Conservation (phyloP, 2,888 invertebrate genomes). For the Taphrorychus bicolor region DNA sequence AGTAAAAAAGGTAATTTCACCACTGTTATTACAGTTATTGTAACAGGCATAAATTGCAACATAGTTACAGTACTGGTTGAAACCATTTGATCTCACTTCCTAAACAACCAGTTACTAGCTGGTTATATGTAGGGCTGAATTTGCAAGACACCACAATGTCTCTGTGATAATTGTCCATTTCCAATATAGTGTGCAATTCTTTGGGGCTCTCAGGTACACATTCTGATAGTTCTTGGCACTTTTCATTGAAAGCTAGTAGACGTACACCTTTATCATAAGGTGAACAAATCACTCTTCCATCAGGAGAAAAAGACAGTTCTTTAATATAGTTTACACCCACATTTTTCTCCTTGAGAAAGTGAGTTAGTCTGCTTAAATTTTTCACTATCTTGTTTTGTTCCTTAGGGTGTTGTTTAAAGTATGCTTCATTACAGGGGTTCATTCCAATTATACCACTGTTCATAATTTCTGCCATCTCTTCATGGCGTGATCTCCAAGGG, state of each 20-base stretch:
- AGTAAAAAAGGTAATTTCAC: too few species aligned
- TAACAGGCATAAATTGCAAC: too few species aligned
- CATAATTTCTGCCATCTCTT: conserved; percentile 53
- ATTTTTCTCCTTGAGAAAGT: conserved; percentile 85
- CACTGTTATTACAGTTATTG: too few species aligned
- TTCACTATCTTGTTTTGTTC: conserved; percentile 65
- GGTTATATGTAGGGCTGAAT: conserved; percentile 86
- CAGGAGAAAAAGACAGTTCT: conserved; percentile 88
- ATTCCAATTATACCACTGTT: conserved; percentile 56
- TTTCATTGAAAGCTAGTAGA: conserved; percentile 79
- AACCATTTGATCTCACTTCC: conserved; percentile 90
- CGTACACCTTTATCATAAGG: conserved; percentile 88
- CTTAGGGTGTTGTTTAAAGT: conserved; percentile 49
- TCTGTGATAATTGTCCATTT: conserved; percentile 75
- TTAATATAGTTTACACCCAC: conserved; percentile 92
- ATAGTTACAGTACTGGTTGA: conserved; percentile 66
- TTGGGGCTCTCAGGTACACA: conserved; percentile 64
- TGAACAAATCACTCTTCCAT: conserved; percentile 89
- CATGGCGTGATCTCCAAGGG: conserved; percentile 1
- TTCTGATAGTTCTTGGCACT: conserved; percentile 80
- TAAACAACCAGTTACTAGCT: conserved; percentile 90
- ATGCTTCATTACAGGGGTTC: conserved; percentile 49
- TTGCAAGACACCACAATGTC: conserved; percentile 89
- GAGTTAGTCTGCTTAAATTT: conserved; percentile 80
- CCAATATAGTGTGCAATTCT: conserved; percentile 71